A percentile compares a stretch with the other conserved stretches of the same genome.
Evolutionary conservation across 1,140 invertebrate genomes (phyloP).

Genomic region (Penaeus chinensis): DNA sequence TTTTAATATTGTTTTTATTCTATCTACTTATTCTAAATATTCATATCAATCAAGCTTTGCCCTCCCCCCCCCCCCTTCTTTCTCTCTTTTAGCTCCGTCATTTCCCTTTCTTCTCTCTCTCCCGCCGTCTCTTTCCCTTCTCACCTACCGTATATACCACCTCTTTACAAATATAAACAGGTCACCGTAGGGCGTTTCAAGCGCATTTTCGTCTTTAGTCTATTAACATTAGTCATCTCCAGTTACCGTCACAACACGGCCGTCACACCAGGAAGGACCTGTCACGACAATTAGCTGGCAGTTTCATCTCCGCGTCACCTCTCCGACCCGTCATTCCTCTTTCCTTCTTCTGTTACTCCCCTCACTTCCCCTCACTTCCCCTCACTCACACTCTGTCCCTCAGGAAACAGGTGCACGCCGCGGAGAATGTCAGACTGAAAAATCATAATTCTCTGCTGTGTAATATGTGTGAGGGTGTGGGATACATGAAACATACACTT

Average conservation of each 20-base stretch:
- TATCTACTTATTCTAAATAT: not conserved
- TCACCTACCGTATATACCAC: no score
- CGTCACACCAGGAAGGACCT: not conserved
- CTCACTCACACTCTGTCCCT: not conserved
- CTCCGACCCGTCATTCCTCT: not conserved
- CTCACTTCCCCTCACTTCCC: not conserved
- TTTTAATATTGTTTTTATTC: no score
- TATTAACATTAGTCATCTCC: slow-evolving; percentile 13
- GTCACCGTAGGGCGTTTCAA: not conserved
- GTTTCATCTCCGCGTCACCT: slow-evolving; percentile 9
- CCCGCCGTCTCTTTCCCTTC: not conserved
- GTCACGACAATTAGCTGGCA: slow-evolving; percentile 1
- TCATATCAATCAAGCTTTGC: not conserved
- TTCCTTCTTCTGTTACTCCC: not conserved
- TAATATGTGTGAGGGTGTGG: no score
- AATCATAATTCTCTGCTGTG: no score
- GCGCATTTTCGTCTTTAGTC: not conserved
- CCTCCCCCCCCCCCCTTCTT: not conserved
- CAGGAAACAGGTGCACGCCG: not conserved
- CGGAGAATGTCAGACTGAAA: no score
- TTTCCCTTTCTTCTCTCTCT: not conserved
- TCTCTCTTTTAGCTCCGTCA: not conserved
- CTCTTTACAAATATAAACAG: not conserved
- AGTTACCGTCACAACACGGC: slow-evolving; percentile 18
- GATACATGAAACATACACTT: no score